Percentiles rank a stretch among this genome's conserved stretches.
Evolutionary conservation across 2,113 vertebrate species (phyloP).

Genomic region (Neodon shergylaensis): DNA sequence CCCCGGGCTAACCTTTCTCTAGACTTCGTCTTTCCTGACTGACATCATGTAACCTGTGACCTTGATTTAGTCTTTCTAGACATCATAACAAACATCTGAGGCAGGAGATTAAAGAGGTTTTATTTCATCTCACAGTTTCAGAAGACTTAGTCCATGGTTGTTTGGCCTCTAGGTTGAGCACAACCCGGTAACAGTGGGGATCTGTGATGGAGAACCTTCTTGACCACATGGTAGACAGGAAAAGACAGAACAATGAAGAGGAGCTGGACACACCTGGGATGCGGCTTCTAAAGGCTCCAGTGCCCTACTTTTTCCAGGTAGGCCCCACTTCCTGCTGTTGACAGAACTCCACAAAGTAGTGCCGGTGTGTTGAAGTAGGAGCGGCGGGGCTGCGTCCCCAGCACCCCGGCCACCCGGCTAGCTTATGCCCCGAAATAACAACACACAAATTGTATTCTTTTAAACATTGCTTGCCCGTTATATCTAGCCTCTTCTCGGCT

Average conservation of each 20-base stretch:
- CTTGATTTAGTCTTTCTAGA: not conserved
- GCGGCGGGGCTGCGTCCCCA: no score
- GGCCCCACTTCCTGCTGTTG: not conserved
- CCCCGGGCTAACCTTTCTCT: not conserved
- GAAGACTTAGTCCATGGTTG: not conserved
- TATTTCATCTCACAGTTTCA: not conserved
- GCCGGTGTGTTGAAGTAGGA: no score
- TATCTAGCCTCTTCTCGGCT: no score
- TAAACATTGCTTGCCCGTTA: no score
- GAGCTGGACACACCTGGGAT: not conserved
- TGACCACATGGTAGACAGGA: not conserved
- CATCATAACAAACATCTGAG: no score
- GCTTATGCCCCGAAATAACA: no score
- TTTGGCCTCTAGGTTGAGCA: not conserved
- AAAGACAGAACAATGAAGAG: not conserved
- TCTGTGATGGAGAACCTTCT: not conserved
- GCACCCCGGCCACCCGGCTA: no score
- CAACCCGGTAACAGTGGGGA: not conserved
- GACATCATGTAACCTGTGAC: not conserved
- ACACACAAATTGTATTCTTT: no score
- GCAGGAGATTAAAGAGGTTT: not conserved
- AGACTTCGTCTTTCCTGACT: no score
- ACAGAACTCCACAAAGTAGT: not conserved
- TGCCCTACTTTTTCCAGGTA: not conserved
- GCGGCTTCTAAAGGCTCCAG: not conserved